These are phyloP conservation scores for Heteromormyrus szaboi DNA, from an alignment of 2,797 vertebrate genomes.

Conservation along the genomic window DNA sequence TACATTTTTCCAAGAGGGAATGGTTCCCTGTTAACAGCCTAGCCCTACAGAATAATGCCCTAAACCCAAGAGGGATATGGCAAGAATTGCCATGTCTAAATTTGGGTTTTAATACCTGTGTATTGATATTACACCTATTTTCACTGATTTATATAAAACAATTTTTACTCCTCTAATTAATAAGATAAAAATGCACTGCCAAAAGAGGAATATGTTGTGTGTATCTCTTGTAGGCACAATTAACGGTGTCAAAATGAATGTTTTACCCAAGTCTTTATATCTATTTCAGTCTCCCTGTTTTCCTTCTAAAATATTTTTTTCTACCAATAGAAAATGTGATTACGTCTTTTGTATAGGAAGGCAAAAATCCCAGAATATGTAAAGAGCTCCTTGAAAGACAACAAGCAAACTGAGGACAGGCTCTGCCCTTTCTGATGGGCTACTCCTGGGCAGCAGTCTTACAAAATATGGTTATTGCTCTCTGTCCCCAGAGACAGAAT, in stretches of 20 bases:
- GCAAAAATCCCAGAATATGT: neutral
- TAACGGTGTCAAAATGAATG: neutral
- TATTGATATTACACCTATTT: too few species aligned
- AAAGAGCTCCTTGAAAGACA: neutral
- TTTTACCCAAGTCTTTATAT: neutral
- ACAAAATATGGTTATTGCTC: neutral
- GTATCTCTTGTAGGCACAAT: neutral
- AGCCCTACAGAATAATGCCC: too few species aligned
- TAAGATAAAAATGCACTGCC: neutral
- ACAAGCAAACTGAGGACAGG: neutral
- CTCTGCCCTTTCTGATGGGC: neutral
- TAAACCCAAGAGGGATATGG: too few species aligned
- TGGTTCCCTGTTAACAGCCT: too few species aligned
- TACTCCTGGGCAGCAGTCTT: neutral
- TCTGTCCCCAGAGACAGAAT: neutral
- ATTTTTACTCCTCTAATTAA: neutral
- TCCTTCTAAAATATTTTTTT: neutral
- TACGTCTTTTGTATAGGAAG: neutral
- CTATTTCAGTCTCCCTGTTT: neutral
- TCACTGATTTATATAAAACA: too few species aligned
- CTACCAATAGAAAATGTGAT: neutral
- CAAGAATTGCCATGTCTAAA: too few species aligned
- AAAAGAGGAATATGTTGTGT: neutral
- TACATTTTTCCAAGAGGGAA: too few species aligned
- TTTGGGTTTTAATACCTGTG: too few species aligned